These are phyloP conservation scores for Drosophila arizonae DNA, from an alignment of 1,140 invertebrate species.

Conservation along the genomic window DNA sequence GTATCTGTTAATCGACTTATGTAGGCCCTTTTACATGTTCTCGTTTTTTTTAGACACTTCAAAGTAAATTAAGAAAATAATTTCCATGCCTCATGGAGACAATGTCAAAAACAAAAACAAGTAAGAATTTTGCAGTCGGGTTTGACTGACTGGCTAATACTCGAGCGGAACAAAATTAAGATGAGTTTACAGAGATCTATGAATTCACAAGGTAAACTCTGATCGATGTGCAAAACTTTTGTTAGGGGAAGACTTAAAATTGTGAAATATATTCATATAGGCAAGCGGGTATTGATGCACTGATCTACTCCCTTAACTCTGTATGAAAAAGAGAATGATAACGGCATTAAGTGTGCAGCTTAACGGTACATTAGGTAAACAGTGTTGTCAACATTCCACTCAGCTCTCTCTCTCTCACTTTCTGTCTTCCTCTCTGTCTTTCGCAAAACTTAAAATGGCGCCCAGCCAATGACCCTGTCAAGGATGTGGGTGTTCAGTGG, in stretches of 20 bases:
- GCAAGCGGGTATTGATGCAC: no score
- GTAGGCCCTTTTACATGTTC: neutral
- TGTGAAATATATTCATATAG: no score
- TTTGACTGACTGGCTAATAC: no score
- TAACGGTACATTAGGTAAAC: slow-evolving; percentile 81
- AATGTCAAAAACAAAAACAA: slow-evolving; percentile 39
- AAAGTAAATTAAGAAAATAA: slow-evolving; percentile 73
- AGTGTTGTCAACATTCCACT: slow-evolving; percentile 66
- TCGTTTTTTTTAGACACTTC: slow-evolving; percentile 16
- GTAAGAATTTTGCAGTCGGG: slow-evolving; percentile 5
- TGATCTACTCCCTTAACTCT: neutral
- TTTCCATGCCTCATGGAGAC: slow-evolving; percentile 44
- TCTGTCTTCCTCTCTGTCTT: neutral
- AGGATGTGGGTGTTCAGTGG: slow-evolving; percentile 22
- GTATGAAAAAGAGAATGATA: slow-evolving; percentile 43
- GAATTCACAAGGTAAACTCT: no score
- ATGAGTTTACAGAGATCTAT: no score
- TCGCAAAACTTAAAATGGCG: slow-evolving; percentile 48
- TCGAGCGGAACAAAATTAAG: no score
- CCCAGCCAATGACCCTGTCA: slow-evolving; percentile 53
- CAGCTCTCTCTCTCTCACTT: neutral
- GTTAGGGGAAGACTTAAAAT: no score
- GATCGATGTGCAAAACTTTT: no score
- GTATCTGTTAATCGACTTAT: neutral
- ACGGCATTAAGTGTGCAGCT: slow-evolving; percentile 70